Conservation (phyloP, 2,888 invertebrate genomes). For the Drosophila quinaria region DNA sequence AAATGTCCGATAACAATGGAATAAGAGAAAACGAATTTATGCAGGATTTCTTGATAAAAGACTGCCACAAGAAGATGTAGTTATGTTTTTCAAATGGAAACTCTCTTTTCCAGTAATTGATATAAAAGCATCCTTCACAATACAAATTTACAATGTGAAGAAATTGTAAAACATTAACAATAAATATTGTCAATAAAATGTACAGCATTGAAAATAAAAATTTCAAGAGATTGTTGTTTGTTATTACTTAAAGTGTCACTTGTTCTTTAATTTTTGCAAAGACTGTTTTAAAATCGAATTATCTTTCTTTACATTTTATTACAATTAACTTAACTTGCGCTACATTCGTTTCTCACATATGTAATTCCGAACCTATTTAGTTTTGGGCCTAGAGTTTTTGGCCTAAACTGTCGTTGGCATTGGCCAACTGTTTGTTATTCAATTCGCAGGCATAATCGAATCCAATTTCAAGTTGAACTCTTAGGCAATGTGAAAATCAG, state of each 20-base stretch:
- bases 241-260: not conserved
- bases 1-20: not conserved
- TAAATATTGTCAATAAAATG: not conserved
- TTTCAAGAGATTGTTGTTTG: not conserved
- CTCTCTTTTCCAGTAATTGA: not conserved
- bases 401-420: not conserved
- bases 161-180: not conserved
- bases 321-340: conserved; percentile 12
- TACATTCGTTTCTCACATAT: not conserved
- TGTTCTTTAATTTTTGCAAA: not conserved
- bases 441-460: conserved; percentile 44
- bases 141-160: not conserved
- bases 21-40: not conserved
- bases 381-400: not conserved
- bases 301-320: not conserved
- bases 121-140: not conserved
- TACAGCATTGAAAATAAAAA: not conserved
- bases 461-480: conserved; percentile 38
- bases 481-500: conserved; percentile 35
- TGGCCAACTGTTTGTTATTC: conserved; percentile 43
- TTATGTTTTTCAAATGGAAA: not conserved
- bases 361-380: conserved; percentile 6
- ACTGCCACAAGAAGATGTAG: not conserved
- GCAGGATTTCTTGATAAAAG: not conserved
- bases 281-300: not conserved